Conservation (phyloP, 2,797 vertebrate genomes). For the Sebastes matsubarae region DNA sequence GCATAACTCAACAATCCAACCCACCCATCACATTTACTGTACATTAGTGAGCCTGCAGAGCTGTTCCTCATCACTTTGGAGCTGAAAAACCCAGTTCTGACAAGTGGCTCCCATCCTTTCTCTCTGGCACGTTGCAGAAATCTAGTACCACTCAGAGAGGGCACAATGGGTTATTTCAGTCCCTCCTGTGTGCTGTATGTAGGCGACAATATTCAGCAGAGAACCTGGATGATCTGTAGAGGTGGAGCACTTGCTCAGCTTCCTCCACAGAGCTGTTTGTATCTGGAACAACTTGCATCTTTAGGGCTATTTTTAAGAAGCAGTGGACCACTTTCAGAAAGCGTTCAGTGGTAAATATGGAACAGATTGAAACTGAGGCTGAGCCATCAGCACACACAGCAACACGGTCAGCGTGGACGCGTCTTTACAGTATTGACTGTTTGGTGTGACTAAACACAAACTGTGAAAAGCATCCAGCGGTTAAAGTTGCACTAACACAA, state of each 20-base stretch:
- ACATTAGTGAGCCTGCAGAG: constrained; percentile 73
- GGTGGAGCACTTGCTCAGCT: constrained; percentile 64
- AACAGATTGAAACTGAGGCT: constrained; percentile 8
- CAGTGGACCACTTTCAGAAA: constrained; percentile 32
- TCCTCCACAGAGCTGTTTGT: constrained; percentile 61
- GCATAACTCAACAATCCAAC: constrained; percentile 78
- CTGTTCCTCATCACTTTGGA: constrained; percentile 76
- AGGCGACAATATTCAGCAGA: constrained; percentile 72
- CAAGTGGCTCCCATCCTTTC: constrained; percentile 74
- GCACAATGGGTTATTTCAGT: constrained; percentile 69
- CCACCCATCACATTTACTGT: constrained; percentile 75
- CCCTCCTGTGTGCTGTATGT: constrained; percentile 65
- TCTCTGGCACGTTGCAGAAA: constrained; percentile 63
- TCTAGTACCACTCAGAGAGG: constrained; percentile 75
- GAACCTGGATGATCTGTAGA: constrained; percentile 62
- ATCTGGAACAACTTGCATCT: constrained; percentile 37
- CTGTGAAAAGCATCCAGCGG: neutral
- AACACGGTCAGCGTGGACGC: neutral
- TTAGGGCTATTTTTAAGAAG: constrained; percentile 61
- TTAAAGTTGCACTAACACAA: neutral
- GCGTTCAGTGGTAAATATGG: constrained; percentile 16
- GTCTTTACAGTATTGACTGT: neutral
- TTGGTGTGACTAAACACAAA: neutral
- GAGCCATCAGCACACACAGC: neutral
- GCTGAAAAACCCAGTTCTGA: constrained; percentile 73